Evolutionary conservation across 2,113 vertebrate genomes (phyloP).

Genomic region (Strix aluco): DNA sequence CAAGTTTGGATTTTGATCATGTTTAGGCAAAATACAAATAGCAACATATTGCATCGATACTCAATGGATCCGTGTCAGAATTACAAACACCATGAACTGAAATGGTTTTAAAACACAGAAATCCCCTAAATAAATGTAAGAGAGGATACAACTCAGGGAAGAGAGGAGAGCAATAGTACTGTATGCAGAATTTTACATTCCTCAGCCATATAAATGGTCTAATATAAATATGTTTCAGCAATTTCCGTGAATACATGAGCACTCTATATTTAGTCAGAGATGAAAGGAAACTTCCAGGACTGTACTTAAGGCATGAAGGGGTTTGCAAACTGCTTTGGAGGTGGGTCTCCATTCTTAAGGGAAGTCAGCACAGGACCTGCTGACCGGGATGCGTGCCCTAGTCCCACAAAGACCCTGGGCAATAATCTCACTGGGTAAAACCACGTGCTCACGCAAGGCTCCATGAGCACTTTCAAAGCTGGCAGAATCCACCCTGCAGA

Average conservation of each 20-base stretch:
- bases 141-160: background rate
- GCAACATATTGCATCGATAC: background rate
- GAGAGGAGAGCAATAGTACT: background rate
- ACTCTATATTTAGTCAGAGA: background rate
- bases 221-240: background rate
- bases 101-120: background rate
- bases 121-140: background rate
- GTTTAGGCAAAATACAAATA: background rate
- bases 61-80: background rate
- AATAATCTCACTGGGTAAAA: background rate
- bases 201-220: background rate
- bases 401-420: background rate
- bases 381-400: background rate
- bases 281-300: background rate
- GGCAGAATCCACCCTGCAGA: background rate
- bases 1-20: background rate
- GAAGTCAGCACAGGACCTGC: background rate
- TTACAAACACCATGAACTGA: background rate
- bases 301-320: background rate
- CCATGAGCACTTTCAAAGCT: background rate
- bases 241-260: background rate
- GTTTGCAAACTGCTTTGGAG: background rate
- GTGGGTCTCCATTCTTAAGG: background rate
- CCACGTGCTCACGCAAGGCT: background rate
- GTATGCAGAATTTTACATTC: background rate